Conservation (phyloP, 2,113 vertebrate genomes). For the Neolamprologus toae region DNA sequence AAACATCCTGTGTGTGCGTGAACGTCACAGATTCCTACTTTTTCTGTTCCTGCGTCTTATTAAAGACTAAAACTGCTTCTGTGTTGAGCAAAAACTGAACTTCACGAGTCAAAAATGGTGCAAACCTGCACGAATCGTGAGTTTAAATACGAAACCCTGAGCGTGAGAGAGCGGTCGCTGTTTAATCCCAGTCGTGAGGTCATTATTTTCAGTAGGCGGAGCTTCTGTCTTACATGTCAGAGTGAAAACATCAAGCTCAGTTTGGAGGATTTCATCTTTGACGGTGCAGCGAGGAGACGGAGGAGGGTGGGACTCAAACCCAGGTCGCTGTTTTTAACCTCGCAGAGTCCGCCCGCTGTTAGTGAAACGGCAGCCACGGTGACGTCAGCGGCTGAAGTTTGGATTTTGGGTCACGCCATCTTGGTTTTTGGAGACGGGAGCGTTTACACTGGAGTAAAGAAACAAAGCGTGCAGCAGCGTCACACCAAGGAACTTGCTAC, state of each 20-base stretch:
- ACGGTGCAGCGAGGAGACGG: neutral
- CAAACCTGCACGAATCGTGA: neutral
- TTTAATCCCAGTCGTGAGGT: neutral
- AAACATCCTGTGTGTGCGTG: neutral
- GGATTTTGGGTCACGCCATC: neutral
- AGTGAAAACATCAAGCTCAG: neutral
- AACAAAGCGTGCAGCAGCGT: neutral
- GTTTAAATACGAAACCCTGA: neutral
- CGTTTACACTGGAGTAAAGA: neutral
- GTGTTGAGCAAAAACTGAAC: neutral
- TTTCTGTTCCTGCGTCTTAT: neutral
- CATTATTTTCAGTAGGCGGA: neutral
- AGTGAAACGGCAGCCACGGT: neutral
- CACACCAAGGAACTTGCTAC: neutral
- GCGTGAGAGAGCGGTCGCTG: neutral
- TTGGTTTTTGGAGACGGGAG: neutral
- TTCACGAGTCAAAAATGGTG: neutral
- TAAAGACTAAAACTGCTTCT: neutral
- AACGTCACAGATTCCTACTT: neutral
- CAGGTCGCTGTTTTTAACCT: rapidly evolving
- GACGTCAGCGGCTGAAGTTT: neutral
- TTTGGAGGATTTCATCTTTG: neutral
- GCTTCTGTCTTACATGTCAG: neutral
- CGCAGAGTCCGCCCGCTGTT: neutral
- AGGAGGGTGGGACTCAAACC: neutral